Evolutionary conservation across 2,113 vertebrate genomes (phyloP), one percentile per base, ranked within the genome.

Genomic region (Nothocercus julius): DNA sequence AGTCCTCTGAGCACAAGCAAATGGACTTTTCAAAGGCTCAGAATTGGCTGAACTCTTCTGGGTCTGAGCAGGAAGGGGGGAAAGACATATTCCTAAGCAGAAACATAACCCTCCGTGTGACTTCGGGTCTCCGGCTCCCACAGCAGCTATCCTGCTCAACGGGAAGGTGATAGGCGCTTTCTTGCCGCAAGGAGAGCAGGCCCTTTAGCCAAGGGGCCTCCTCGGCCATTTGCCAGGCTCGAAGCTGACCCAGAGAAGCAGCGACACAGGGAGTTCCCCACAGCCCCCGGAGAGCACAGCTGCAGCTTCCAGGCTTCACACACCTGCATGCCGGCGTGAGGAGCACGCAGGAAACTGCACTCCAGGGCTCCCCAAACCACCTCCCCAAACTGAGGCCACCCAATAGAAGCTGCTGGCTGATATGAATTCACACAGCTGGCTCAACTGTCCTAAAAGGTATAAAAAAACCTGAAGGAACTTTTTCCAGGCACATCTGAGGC

Each of bases 371-470:
- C 68, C 30, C 28, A 58, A 54, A 32, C 54, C n/a, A n/a, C n/a
- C n/a, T n/a, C n/a, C n/a, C n/a, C n/a, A n/a, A n/a, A n/a, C 13
- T 1, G 0, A 63, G 40, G 14, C 27, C 51, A 81, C 13, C 21
- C 15, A 13, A 81, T 19, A 47, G 5, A 32, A 81, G 70, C 36
- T 32, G 42, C 73, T 88, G 42, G 76, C 45, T 81, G 64, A 74
- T 30, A 86, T 1, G 24, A 93, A 44, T n/a, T 69, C 61, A 66
- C 22, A 49, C 27, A 12, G 21, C 13, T 88, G 53, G 28, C 21
- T 83, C 73, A 67, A 77, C 68, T 56, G 83, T 92, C 83, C 64
- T 59, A 66, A 83, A 94, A 86, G 67, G 27, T 67, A 54, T 49
- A 15, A 47, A 87, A 32, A 20, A 15, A 11, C 49, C 24, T 19